Evolutionary conservation across 2,113 vertebrate genomes (phyloP).

Genomic region (Elachura formosa): DNA sequence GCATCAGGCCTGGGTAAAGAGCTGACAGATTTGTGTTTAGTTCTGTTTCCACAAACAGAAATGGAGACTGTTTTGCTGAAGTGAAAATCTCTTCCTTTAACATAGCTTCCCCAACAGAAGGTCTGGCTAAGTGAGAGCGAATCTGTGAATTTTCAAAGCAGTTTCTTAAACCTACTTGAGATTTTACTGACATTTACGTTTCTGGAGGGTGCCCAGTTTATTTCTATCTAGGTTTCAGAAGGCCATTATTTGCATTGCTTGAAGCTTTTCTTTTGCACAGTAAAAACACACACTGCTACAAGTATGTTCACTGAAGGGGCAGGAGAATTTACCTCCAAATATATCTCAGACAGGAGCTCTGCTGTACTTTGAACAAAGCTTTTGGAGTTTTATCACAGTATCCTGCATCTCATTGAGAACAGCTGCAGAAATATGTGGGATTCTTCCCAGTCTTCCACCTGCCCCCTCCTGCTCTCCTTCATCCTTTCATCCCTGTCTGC

Average conservation of each 20-base stretch:
- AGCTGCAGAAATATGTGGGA: not conserved
- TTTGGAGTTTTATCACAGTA: not conserved
- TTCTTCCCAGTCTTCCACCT: not conserved
- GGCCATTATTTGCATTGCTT: not conserved
- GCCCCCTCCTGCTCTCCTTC: not conserved
- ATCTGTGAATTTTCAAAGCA: not conserved
- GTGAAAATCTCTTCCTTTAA: not conserved
- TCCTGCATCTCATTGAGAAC: not conserved
- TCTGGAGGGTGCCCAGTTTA: not conserved
- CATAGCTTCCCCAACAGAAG: not conserved
- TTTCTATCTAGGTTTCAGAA: constrained; percentile 1
- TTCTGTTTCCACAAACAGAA: not conserved
- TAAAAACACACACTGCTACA: not conserved
- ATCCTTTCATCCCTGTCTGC: not conserved
- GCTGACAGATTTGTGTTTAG: not conserved
- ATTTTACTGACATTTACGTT: constrained; percentile 33
- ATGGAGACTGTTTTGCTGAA: not conserved
- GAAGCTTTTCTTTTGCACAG: constrained; percentile 1
- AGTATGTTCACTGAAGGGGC: not conserved
- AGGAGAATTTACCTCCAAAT: not conserved
- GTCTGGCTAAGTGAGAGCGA: not conserved
- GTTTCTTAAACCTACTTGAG: not conserved
- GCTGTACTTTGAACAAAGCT: not conserved
- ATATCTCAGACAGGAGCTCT: not conserved
- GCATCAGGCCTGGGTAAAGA: not conserved